phyloP scores from a whole-genome alignment of 1,140 invertebrate genomes.

The Cotesia vestalis region DNA sequence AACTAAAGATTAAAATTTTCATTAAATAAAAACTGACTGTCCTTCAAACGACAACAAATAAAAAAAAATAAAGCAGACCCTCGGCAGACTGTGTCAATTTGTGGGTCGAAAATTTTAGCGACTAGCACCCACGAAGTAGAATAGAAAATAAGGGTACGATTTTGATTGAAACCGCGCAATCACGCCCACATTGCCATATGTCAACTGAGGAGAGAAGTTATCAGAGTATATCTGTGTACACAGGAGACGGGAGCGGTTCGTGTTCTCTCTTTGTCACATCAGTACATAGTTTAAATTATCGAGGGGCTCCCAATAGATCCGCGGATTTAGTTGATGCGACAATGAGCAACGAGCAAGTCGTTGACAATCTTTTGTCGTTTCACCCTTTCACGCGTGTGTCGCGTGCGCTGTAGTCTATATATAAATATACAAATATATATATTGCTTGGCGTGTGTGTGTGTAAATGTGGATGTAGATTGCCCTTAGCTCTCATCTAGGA shows the following conservation, averaged over 20 bases:
- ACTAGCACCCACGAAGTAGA: no score
- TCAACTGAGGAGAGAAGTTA: background rate
- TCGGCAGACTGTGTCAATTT: constrained; percentile 13
- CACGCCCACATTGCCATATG: constrained; percentile 10
- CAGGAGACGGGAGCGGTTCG: background rate
- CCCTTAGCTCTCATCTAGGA: background rate
- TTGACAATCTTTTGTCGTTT: constrained; percentile 28
- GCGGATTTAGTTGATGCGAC: constrained; percentile 7
- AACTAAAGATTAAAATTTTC: no score
- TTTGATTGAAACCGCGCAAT: constrained; percentile 25
- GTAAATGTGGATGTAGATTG: background rate
- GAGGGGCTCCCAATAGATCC: background rate
- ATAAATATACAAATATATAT: background rate
- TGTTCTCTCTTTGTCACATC: background rate
- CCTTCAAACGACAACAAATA: background rate
- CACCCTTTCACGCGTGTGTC: constrained; percentile 17
- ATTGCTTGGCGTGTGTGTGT: background rate
- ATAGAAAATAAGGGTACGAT: constrained; percentile 2
- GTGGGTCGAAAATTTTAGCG: background rate
- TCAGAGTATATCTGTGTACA: background rate
- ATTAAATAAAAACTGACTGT: no score
- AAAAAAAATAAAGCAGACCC: constrained; percentile 17
- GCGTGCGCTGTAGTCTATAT: background rate
- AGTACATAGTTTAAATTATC: background rate
- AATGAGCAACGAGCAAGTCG: constrained; percentile 22